These are phyloP conservation scores for Cynopterus sphinx DNA, from an alignment of 2,797 vertebrate species.

Conservation along the genomic window DNA sequence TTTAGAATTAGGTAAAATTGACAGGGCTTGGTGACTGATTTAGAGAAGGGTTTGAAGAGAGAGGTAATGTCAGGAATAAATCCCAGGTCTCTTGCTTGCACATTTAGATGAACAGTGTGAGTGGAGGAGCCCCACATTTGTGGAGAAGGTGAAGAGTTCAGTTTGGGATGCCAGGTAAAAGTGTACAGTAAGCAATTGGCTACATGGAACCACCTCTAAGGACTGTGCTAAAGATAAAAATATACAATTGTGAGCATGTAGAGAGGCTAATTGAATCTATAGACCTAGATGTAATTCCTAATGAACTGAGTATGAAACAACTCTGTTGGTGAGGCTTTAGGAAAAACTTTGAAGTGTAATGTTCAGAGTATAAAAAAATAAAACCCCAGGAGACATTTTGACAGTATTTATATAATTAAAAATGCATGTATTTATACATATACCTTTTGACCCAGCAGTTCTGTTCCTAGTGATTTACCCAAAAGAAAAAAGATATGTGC, in stretches of 20 bases:
- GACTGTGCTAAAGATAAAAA: background rate
- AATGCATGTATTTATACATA: background rate
- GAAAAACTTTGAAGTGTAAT: background rate
- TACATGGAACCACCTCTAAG: background rate
- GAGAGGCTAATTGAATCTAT: background rate
- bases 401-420: conserved; percentile 24
- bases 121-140: background rate
- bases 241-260: background rate
- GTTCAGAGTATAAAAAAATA: background rate
- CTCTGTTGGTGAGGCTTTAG: background rate
- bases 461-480: conserved; percentile 11
- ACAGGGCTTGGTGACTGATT: background rate
- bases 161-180: background rate
- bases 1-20: background rate
- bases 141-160: background rate
- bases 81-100: background rate
- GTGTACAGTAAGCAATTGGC: background rate
- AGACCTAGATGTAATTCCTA: background rate
- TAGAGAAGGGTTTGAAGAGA: background rate
- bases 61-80: background rate
- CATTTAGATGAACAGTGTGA: background rate
- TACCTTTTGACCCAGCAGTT: background rate
- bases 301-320: background rate
- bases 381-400: background rate
- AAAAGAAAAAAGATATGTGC: background rate